Evolutionary conservation across 1,140 invertebrate genomes (phyloP).

Genomic region (Saccostrea echinata): DNA sequence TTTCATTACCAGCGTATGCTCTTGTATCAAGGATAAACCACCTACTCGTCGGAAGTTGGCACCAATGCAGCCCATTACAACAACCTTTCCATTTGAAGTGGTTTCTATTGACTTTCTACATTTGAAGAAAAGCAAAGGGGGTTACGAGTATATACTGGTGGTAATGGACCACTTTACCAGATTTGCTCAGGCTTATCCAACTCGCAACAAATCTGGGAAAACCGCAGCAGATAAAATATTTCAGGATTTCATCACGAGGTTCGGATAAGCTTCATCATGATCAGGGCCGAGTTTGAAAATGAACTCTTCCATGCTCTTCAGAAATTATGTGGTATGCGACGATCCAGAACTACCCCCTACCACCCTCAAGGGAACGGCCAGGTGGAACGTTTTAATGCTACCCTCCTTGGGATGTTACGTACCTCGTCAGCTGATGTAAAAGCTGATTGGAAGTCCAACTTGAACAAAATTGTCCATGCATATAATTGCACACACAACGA

Average conservation of each 20-base stretch:
- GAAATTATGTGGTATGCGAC: conserved; percentile 37
- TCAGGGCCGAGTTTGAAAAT: conserved; percentile 62
- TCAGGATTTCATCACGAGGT: conserved; percentile 57
- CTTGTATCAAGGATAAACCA: conserved; percentile 45
- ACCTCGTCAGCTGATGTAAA: too few relatives aligned
- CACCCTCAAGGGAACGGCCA: conserved; percentile 54
- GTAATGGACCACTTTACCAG: too few relatives aligned
- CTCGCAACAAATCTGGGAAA: too few relatives aligned
- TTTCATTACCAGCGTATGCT: conserved; percentile 32
- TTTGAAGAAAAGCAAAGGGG: too few relatives aligned
- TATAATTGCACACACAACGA: conserved; percentile 57
- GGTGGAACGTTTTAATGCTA: conserved; percentile 33
- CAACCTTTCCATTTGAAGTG: too few relatives aligned
- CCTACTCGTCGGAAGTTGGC: background rate
- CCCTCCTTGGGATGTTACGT: conserved; percentile 32
- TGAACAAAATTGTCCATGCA: conserved; percentile 45
- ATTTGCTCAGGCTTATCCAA: too few relatives aligned
- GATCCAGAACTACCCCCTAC: too few relatives aligned
- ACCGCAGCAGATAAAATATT: too few relatives aligned
- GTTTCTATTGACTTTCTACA: too few relatives aligned
- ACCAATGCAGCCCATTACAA: conserved; percentile 55
- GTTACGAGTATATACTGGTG: too few relatives aligned
- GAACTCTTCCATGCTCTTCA: conserved; percentile 53
- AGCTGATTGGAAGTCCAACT: conserved; percentile 9
- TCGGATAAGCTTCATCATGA: conserved; percentile 61